Evolutionary conservation across 2,113 vertebrate genomes (phyloP).

Genomic region (Diadophis punctatus): DNA sequence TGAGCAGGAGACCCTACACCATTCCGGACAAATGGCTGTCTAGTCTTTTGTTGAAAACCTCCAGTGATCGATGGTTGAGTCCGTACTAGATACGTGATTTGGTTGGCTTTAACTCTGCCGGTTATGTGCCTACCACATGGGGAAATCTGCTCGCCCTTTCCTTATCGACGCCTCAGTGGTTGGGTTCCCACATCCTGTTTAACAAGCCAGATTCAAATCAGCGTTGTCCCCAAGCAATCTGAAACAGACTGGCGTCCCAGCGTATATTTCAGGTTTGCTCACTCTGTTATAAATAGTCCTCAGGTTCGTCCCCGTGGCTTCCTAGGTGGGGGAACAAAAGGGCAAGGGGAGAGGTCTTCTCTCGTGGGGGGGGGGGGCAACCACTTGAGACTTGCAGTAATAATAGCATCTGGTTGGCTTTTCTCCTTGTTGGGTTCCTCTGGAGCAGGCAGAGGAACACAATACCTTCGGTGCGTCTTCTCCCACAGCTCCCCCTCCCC

Average conservation of each 20-base stretch:
- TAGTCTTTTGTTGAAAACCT: no score
- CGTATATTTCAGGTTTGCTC: background rate
- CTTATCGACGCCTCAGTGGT: background rate
- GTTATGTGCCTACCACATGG: background rate
- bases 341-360: slow-evolving; percentile 56
- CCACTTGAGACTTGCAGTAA: slow-evolving; percentile 69
- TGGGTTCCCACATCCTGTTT: background rate
- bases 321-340: slow-evolving; percentile 57
- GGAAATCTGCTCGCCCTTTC: background rate
- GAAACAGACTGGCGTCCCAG: background rate
- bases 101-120: background rate
- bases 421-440: slow-evolving; percentile 71
- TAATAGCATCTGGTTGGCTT: slow-evolving; percentile 72
- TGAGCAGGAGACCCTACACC: no score
- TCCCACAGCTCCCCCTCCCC: slow-evolving; percentile 39
- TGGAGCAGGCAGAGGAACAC: slow-evolving; percentile 70
- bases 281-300: slow-evolving; percentile 42
- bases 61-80: no score
- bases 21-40: no score
- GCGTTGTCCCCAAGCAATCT: background rate
- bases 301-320: slow-evolving; percentile 22
- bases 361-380: background rate
- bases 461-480: slow-evolving; percentile 59
- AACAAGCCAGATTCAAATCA: background rate
- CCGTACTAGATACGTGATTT: background rate